Percentiles rank a stretch among this genome's conserved stretches.
phyloP scores from a whole-genome alignment of 2,888 invertebrate genomes.

The Entomobrya proxima region DNA sequence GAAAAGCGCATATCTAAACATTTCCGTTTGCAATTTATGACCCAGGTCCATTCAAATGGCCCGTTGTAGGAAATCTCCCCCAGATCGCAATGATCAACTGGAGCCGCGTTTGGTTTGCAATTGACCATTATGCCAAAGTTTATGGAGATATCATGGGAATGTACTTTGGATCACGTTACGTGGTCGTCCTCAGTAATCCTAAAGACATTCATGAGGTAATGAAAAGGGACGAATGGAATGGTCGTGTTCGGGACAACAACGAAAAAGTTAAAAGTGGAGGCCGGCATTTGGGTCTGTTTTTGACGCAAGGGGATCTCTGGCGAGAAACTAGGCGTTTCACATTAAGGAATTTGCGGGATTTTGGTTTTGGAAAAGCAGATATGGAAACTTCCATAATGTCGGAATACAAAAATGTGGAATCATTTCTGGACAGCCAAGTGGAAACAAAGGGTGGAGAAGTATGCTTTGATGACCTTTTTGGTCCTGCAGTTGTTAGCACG shows the following conservation, averaged over 20 bases:
- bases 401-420: slow-evolving; percentile 55
- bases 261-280: slow-evolving; percentile 68
- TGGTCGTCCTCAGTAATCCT: slow-evolving; percentile 67
- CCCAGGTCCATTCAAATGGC: slow-evolving; percentile 69
- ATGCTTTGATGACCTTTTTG: slow-evolving; percentile 64
- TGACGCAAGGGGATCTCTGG: slow-evolving; percentile 70
- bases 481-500: slow-evolving; percentile 67
- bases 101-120: slow-evolving; percentile 66
- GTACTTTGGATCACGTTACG: slow-evolving; percentile 68
- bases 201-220: slow-evolving; percentile 69
- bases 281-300: slow-evolving; percentile 57
- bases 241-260: slow-evolving; percentile 59
- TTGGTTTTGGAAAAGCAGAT: slow-evolving; percentile 67
- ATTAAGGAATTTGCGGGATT: slow-evolving; percentile 65
- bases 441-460: slow-evolving; percentile 38
- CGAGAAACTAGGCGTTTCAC: slow-evolving; percentile 68
- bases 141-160: slow-evolving; percentile 68
- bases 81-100: slow-evolving; percentile 70
- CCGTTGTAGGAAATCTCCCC: slow-evolving; percentile 68
- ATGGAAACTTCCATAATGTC: slow-evolving; percentile 68
- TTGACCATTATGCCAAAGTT: slow-evolving; percentile 59
- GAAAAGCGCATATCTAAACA: not conserved
- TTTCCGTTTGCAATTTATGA: not conserved
- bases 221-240: slow-evolving; percentile 70
- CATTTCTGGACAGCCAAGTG: slow-evolving; percentile 43